A percentile compares a stretch with the other conserved stretches of the same genome.
Conservation (phyloP, 1,140 invertebrate genomes). For the Eulimnadia texana region DNA sequence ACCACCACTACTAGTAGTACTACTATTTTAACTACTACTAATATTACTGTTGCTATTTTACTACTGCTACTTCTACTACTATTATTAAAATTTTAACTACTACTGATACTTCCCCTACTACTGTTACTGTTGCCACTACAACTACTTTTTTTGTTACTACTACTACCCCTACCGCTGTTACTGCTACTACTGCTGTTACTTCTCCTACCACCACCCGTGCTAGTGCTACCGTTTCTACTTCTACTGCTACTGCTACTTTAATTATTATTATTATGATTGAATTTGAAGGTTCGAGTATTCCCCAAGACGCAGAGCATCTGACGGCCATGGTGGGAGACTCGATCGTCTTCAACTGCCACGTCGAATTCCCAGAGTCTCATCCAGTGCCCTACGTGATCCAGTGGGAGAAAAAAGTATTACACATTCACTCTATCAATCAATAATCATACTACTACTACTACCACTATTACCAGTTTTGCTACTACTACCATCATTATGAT, state of each 20-base stretch:
- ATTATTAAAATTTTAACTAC: too few species aligned
- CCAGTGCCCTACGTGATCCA: conserved; percentile 90
- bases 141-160: not conserved
- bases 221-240: too few species aligned
- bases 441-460: not conserved
- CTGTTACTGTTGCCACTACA: too few species aligned
- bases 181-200: not conserved
- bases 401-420: conserved; percentile 94
- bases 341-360: conserved; percentile 89
- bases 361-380: conserved; percentile 85
- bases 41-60: not conserved
- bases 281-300: conserved; percentile 37
- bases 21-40: not conserved
- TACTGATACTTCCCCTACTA: not conserved
- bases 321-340: conserved; percentile 88
- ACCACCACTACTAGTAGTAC: not conserved
- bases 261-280: not conserved
- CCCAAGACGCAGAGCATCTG: conserved; percentile 84
- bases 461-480: too few species aligned
- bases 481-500: too few species aligned
- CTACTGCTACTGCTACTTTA: not conserved
- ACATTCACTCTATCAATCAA: not conserved
- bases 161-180: not conserved
- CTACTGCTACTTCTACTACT: not conserved
- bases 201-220: too few species aligned